Evolutionary conservation across 2,113 vertebrate species (phyloP), one percentile per base, ranked within the genome.

Genomic region (Mohoua ochrocephala): DNA sequence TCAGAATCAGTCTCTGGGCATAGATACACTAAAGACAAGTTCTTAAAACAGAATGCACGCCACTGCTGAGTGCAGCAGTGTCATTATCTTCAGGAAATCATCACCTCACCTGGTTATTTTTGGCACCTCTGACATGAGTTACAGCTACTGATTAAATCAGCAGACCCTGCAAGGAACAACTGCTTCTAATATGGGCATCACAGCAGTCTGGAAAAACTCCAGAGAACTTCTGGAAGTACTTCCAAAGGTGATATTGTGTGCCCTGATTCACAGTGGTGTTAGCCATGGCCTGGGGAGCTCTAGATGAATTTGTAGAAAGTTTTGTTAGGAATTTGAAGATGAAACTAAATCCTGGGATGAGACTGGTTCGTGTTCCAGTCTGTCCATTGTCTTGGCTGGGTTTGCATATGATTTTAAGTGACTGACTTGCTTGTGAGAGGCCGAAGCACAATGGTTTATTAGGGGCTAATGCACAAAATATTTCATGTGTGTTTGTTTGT

Each of bases 401-500:
- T 79, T 76, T 67, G 35, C 6, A 0, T 23, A 2, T 23, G 23
- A 61, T 74, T 74, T 67, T 56, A 59, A 82, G 68, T 59, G 26
- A 5, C 30, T 60, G 63, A 24, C 35, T 85, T 67, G 19, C 28
- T 68, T 80, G 14, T 63, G 39, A 70, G 53, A 65, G 7, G 45
- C 42, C 59, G 57, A 75, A 76, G 7, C 35, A 7, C 22, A 30
- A 15, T 30, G 3, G 30, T 30, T 44, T 54, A 8, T 49, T 77
- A 37, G 24, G 10, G 19, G 37, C 45, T 78, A 17, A 31, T 5
- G 3, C 13, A 2, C 20, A 2, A 26, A 83, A 47, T 54, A 54
- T 5, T 52, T 60, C 19, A 70, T 23, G 1, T 9, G 6, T 2
- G 0, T 30, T 9, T 2, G 35, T 74, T 18, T 70, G 27, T 77